Evolutionary conservation across 2,113 vertebrate genomes (phyloP).

Genomic region (Pygoscelis adeliae): DNA sequence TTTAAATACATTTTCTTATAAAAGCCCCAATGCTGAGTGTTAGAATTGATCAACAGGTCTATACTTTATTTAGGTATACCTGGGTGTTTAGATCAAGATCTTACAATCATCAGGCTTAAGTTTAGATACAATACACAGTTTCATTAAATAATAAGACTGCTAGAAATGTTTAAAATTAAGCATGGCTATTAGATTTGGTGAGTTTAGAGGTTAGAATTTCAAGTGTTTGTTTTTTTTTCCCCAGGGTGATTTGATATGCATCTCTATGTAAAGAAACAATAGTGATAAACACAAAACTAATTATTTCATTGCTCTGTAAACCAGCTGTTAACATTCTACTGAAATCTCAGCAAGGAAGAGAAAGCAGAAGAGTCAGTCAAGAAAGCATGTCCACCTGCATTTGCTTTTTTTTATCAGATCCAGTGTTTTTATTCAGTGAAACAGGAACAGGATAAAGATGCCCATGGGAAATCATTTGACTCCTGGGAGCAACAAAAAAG

Average conservation of each 20-base stretch:
- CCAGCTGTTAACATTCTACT: neutral
- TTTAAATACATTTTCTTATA: neutral
- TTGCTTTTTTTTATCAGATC: neutral
- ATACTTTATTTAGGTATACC: neutral
- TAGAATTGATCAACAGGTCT: neutral
- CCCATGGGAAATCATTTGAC: neutral
- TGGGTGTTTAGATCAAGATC: neutral
- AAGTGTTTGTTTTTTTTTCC: neutral
- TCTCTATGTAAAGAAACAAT: neutral
- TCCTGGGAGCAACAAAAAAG: neutral
- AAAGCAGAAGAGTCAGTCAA: neutral
- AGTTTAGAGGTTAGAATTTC: neutral
- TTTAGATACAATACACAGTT: neutral
- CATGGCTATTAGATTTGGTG: neutral
- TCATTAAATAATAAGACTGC: neutral
- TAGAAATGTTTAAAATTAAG: neutral
- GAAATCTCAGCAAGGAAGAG: neutral
- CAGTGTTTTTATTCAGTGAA: neutral
- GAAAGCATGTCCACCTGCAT: neutral
- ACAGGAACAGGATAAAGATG: neutral
- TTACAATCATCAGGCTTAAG: neutral
- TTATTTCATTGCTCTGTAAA: neutral
- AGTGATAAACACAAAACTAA: neutral
- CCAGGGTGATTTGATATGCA: fast-evolving
- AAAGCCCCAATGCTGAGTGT: fast-evolving